A percentile compares a stretch with the other conserved stretches of the same genome.
These are phyloP conservation scores for Hyposmocoma kahamanoa DNA, from an alignment of 1,140 invertebrate genomes.

Conservation along the genomic window DNA sequence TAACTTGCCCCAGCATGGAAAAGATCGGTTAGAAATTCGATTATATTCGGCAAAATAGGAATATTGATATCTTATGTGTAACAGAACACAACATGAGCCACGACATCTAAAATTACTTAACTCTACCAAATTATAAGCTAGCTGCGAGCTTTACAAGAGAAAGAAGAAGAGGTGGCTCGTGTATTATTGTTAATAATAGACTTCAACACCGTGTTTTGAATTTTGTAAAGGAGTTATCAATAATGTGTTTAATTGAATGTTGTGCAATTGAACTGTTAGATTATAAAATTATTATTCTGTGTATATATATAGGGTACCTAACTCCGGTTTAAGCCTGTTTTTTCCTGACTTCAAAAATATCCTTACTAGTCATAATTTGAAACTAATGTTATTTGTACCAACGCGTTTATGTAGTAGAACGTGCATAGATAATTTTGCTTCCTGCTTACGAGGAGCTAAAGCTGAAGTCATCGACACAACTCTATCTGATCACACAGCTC, in stretches of 20 bases:
- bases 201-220: not conserved
- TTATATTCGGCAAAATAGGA: no score
- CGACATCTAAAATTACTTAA: not conserved
- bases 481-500: slow-evolving; percentile 9
- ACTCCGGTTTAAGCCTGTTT: not conserved
- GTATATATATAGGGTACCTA: not conserved
- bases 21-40: no score
- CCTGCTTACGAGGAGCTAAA: slow-evolving; percentile 1
- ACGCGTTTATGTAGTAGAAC: not conserved
- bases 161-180: slow-evolving; percentile 5
- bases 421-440: slow-evolving; percentile 4
- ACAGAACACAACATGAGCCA: slow-evolving; percentile 2
- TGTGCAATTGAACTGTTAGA: not conserved
- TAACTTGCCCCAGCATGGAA: no score
- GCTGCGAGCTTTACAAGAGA: not conserved
- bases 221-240: not conserved
- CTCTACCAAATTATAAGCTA: slow-evolving; percentile 3
- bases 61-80: slow-evolving; percentile 2
- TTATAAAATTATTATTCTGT: not conserved
- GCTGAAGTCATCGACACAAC: slow-evolving; percentile 1
- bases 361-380: slow-evolving; percentile 1
- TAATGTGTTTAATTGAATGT: slow-evolving; percentile 1
- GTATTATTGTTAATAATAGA: not conserved
- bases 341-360: not conserved
- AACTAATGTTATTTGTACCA: not conserved